These are phyloP conservation scores for Dreissena polymorpha DNA, from an alignment of 1,140 invertebrate genomes.

Conservation along the genomic window DNA sequence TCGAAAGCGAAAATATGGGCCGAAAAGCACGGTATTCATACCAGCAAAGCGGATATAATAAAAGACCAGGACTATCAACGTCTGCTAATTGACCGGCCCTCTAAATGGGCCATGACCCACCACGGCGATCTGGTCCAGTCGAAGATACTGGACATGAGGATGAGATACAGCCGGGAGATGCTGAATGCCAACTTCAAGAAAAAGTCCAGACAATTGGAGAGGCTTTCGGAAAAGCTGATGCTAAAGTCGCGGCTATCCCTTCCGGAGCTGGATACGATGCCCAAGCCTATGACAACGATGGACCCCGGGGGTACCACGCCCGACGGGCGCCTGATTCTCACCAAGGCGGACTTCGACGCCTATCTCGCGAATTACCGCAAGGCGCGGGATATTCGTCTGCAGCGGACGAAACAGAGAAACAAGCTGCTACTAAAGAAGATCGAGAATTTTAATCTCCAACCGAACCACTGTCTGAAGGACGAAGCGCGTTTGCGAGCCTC, in stretches of 20 bases:
- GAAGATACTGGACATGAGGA: neutral
- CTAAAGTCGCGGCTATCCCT: constrained; percentile 18
- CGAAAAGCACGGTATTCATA: constrained; percentile 14
- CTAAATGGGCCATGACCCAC: constrained; percentile 45
- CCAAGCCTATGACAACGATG: constrained; percentile 45
- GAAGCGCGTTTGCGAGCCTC: constrained; percentile 22
- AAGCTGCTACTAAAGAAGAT: constrained; percentile 17
- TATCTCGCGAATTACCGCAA: constrained; percentile 34
- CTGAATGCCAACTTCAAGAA: neutral
- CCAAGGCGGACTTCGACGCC: constrained; percentile 44
- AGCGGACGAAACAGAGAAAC: constrained; percentile 22
- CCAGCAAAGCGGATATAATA: neutral
- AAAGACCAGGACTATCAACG: constrained; percentile 30
- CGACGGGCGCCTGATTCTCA: constrained; percentile 42
- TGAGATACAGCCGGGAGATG: neutral
- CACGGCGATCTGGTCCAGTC: neutral
- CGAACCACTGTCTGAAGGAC: constrained; percentile 22
- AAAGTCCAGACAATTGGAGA: constrained; percentile 6
- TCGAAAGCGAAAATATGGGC: constrained; percentile 39
- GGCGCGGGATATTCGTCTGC: constrained; percentile 28
- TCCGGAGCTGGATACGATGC: constrained; percentile 28
- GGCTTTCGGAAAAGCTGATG: neutral
- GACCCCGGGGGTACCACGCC: constrained; percentile 49
- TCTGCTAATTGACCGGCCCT: constrained; percentile 39
- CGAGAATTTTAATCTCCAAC: constrained; percentile 25